Base-by-base conservation (phyloP, 2,113 vertebrate species). In the Emydura subglobosa region DNA sequence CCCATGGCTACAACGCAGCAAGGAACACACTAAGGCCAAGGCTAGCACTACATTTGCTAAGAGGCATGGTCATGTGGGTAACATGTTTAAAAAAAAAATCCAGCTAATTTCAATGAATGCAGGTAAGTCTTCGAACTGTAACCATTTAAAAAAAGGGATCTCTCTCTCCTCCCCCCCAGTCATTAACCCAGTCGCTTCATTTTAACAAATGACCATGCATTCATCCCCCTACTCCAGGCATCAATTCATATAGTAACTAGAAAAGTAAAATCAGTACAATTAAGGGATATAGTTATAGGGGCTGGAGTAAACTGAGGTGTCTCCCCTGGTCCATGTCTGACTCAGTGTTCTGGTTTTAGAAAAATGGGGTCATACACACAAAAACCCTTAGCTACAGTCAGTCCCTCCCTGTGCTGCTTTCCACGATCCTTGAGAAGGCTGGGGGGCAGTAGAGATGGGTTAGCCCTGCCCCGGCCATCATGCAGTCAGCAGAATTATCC, bases 331-430 rank as follows among this genome's bases (percentile, higher is more conserved):
- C 92, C 92, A 79, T 82, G 94, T 96, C 96, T 97, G 95, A 97
- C 84, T 95, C 96, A 93, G 88, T 39, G 78, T 93, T 65, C 90
- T 92, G 92, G 82, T 94, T 86, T 95, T 42, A 96, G 95, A 87
- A 83, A n/a, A 6, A 82, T 29, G 0, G 3, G 31, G 53, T 49
- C 57, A 27, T 59, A 84, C 80, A 34, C 55, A 53, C 51, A 34
- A 44, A 1, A 49, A 6, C 53, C 27, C 54, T 31, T 10, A 82
- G 19, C 79, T 59, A 61, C 3, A 39, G 24, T 24, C 76, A 31
- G 29, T 6, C 29, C 42, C 82, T 27, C 1, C 0, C 82, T 2
- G 85, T 1, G 2, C 92, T 83, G 76, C 76, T n/a, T 0, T 6
- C 27, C 86, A 34, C 4, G 17, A 55, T 49, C 31, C 14, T 65